A percentile compares a stretch with the other conserved stretches of the same genome.
phyloP scores from a whole-genome alignment of 1,140 invertebrate genomes.

The Psilanteris sp. region DNA sequence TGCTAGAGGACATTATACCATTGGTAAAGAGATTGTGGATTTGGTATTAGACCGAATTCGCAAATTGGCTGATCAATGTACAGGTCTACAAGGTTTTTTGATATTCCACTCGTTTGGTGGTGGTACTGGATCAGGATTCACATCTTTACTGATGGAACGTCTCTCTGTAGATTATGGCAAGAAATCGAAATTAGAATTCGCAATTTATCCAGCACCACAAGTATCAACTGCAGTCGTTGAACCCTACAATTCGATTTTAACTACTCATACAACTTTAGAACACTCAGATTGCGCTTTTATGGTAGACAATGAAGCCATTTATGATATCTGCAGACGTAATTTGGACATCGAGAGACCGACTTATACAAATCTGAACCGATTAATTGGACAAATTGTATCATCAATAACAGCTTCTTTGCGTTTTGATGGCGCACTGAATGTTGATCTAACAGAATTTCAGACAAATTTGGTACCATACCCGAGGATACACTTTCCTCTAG shows the following conservation, averaged over 20 bases:
- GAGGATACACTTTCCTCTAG: constrained; percentile 83
- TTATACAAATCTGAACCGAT: constrained; percentile 84
- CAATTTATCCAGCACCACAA: constrained; percentile 86
- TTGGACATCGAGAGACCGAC: constrained; percentile 83
- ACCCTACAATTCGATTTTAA: constrained; percentile 82
- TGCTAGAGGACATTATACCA: constrained; percentile 81
- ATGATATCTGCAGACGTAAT: constrained; percentile 85
- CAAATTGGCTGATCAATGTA: constrained; percentile 82
- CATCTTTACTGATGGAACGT: constrained; percentile 85
- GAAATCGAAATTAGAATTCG: constrained; percentile 85
- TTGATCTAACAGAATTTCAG: constrained; percentile 82
- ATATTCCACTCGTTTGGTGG: constrained; percentile 89
- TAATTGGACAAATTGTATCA: constrained; percentile 83
- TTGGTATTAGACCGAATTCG: constrained; percentile 82
- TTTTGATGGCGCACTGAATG: constrained; percentile 67
- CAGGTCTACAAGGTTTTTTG: constrained; percentile 84
- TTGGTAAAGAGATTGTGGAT: constrained; percentile 86
- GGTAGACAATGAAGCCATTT: constrained; percentile 87
- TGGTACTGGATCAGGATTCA: constrained; percentile 86
- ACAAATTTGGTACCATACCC: constrained; percentile 84
- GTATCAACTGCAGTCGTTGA: constrained; percentile 87
- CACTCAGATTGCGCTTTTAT: constrained; percentile 85
- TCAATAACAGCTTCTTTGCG: constrained; percentile 82
- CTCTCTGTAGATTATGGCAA: constrained; percentile 85
- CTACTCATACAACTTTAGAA: constrained; percentile 85